Conservation (phyloP, 2,888 invertebrate species). For the Mesorhabditis spiculigera region DNA sequence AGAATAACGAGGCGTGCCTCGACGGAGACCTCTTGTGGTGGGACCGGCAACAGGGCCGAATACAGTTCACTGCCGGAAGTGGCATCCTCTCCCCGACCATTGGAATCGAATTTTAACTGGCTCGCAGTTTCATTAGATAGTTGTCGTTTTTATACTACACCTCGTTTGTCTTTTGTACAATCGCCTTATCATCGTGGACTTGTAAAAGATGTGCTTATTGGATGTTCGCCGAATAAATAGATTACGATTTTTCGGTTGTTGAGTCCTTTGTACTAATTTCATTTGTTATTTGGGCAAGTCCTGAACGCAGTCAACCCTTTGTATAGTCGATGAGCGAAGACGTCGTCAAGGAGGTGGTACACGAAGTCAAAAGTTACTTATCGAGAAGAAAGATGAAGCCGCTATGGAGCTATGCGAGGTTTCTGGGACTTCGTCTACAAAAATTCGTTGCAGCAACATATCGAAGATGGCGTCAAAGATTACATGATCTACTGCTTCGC, state of each 20-base stretch:
- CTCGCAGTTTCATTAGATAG: neutral
- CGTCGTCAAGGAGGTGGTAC: constrained; percentile 29
- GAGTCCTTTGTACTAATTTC: no score
- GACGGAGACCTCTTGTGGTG: constrained; percentile 57
- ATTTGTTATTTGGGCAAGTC: no score
- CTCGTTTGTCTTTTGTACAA: no score
- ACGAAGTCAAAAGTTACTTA: constrained; percentile 21
- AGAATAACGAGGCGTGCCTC: constrained; percentile 42
- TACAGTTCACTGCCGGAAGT: constrained; percentile 44
- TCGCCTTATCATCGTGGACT: no score
- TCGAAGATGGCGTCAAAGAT: constrained; percentile 19
- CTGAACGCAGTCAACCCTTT: no score
- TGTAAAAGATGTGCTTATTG: no score
- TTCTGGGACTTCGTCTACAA: neutral
- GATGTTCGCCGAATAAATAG: no score
- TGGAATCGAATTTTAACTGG: constrained; percentile 46
- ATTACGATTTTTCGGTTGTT: no score
- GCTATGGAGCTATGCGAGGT: constrained; percentile 28
- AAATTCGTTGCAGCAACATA: constrained; percentile 19
- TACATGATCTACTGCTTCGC: constrained; percentile 24
- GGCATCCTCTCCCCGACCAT: constrained; percentile 47
- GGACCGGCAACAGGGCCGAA: constrained; percentile 53
- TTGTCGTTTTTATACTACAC: no score
- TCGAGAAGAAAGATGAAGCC: constrained; percentile 20
- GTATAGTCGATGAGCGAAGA: constrained; percentile 1